These are phyloP conservation scores for Tenthredo notha DNA, from an alignment of 2,888 invertebrate genomes.

Conservation along the genomic window DNA sequence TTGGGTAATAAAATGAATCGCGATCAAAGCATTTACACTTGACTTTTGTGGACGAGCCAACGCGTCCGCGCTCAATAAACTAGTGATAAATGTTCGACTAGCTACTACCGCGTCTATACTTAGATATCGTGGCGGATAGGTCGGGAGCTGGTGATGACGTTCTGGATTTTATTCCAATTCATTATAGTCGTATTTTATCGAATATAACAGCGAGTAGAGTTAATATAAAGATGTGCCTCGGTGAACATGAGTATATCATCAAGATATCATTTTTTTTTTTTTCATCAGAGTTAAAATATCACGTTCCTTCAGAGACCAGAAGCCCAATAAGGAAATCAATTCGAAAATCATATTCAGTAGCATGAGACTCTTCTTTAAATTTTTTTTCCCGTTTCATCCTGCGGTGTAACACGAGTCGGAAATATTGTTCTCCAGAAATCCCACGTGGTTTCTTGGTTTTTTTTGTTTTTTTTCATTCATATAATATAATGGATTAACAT, in stretches of 20 bases:
- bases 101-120: slow-evolving; percentile 34
- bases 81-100: slow-evolving; percentile 41
- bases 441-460: background rate
- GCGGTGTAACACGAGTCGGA: slow-evolving; percentile 20
- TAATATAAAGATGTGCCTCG: background rate
- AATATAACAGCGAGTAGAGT: background rate
- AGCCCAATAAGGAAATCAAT: slow-evolving; percentile 37
- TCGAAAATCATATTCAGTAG: slow-evolving; percentile 27
- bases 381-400: background rate
- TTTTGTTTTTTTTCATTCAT: too few relatives aligned
- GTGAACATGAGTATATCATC: background rate
- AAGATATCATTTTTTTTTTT: background rate
- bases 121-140: slow-evolving; percentile 33
- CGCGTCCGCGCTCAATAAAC: slow-evolving; percentile 50
- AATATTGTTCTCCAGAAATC: slow-evolving; percentile 17
- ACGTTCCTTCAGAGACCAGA: slow-evolving; percentile 30
- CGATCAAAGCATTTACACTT: slow-evolving; percentile 46
- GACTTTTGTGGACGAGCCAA: slow-evolving; percentile 45
- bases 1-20: slow-evolving; percentile 39
- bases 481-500: background rate
- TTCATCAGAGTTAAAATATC: background rate
- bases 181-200: background rate
- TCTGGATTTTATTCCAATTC: background rate
- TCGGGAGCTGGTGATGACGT: slow-evolving; percentile 13
- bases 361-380: background rate